Evolutionary conservation across 2,113 vertebrate species (phyloP).

Genomic region (Hypanus sabinus): DNA sequence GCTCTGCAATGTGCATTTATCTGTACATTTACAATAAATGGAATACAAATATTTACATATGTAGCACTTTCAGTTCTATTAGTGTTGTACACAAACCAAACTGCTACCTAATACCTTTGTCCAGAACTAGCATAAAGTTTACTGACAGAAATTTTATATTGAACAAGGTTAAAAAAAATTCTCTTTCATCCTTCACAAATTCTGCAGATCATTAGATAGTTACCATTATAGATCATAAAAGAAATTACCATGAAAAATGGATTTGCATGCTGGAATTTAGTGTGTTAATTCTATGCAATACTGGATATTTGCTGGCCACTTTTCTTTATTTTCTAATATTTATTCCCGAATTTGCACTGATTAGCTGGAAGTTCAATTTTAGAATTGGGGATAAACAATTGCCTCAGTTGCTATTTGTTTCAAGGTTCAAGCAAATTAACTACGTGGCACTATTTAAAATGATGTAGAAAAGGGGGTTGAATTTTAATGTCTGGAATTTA

Average conservation of each 20-base stretch:
- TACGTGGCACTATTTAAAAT: background rate
- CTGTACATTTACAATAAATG: too few relatives aligned
- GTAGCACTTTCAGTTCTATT: background rate
- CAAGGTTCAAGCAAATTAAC: background rate
- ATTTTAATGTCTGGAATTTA: constrained; percentile 22
- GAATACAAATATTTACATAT: background rate
- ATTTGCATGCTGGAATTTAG: background rate
- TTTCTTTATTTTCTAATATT: background rate
- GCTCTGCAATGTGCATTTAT: background rate
- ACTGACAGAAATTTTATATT: background rate
- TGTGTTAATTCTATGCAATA: background rate
- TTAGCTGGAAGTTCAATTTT: background rate
- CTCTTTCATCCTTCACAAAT: background rate
- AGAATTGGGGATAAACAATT: background rate
- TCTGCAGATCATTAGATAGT: background rate
- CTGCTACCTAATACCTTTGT: background rate
- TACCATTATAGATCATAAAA: background rate
- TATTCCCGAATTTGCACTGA: background rate
- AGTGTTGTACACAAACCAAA: background rate
- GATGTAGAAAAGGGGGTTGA: constrained; percentile 7
- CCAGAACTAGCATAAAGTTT: background rate
- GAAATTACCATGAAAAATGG: background rate
- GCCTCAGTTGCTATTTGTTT: background rate
- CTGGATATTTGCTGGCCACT: background rate
- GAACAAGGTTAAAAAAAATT: background rate